A percentile compares a stretch with the other conserved stretches of the same genome.
These are phyloP conservation scores for Ornithoptera alexandrae DNA, from an alignment of 2,888 invertebrate species.

Conservation along the genomic window DNA sequence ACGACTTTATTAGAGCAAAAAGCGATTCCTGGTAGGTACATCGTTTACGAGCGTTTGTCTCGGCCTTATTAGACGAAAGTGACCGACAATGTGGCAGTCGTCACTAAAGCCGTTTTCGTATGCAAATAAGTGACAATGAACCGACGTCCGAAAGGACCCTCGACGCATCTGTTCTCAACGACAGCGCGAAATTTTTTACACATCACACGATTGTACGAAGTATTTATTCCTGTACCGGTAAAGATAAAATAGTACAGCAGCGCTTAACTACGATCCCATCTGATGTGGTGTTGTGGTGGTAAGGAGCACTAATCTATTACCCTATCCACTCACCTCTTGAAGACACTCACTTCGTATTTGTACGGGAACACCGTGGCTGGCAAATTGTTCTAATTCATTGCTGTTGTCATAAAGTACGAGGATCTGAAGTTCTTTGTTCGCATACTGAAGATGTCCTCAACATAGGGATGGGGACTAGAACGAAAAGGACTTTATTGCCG, in stretches of 20 bases:
- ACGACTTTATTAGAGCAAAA: constrained; percentile 72
- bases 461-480: too few species aligned
- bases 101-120: constrained; percentile 64
- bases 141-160: constrained; percentile 57
- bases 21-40: constrained; percentile 54
- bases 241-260: background rate
- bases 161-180: constrained; percentile 55
- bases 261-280: too few species aligned
- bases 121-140: constrained; percentile 75
- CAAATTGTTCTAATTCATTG: too few species aligned
- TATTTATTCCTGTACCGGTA: constrained; percentile 34
- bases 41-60: constrained; percentile 60
- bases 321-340: too few species aligned
- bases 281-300: too few species aligned
- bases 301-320: too few species aligned
- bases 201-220: constrained; percentile 34
- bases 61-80: constrained; percentile 65
- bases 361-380: too few species aligned
- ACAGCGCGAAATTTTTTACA: constrained; percentile 55
- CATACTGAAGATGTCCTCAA: too few species aligned
- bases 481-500: too few species aligned
- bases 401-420: too few species aligned
- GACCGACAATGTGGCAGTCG: constrained; percentile 62
- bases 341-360: background rate
- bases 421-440: too few species aligned